These are phyloP conservation scores for Stenopsyche tienmushanensis DNA, from an alignment of 1,140 invertebrate genomes.

Conservation along the genomic window DNA sequence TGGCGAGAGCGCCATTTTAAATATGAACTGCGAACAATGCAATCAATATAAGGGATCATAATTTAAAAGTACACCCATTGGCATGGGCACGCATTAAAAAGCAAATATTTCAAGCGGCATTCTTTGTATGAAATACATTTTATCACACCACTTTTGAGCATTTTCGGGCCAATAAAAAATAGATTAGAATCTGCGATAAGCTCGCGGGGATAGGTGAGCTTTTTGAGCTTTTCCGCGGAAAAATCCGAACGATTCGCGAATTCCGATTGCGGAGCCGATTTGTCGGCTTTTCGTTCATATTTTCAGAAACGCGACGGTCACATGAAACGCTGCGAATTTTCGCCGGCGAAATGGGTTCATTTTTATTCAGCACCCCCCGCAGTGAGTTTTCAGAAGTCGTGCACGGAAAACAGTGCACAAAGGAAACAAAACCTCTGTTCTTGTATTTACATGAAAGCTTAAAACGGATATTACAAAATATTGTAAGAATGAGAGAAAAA, in stretches of 20 bases:
- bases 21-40: no score
- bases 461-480: constrained; percentile 36
- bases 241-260: neutral
- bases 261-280: neutral
- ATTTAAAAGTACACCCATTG: no score
- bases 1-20: no score
- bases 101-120: no score
- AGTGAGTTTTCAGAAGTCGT: constrained; percentile 7
- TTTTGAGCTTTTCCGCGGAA: neutral
- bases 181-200: neutral
- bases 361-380: constrained; percentile 11
- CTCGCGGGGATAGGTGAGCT: neutral
- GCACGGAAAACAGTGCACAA: constrained; percentile 10
- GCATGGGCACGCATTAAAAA: no score
- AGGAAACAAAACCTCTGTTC: constrained; percentile 13
- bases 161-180: neutral
- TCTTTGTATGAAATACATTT: no score
- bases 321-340: neutral
- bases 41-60: no score
- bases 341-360: constrained; percentile 2
- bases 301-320: neutral
- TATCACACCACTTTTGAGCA: no score
- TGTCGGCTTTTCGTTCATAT: neutral
- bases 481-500: constrained; percentile 31
- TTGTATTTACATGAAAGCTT: constrained; percentile 38